Conservation (phyloP, 1,140 invertebrate genomes). For the Aphis gossypii region DNA sequence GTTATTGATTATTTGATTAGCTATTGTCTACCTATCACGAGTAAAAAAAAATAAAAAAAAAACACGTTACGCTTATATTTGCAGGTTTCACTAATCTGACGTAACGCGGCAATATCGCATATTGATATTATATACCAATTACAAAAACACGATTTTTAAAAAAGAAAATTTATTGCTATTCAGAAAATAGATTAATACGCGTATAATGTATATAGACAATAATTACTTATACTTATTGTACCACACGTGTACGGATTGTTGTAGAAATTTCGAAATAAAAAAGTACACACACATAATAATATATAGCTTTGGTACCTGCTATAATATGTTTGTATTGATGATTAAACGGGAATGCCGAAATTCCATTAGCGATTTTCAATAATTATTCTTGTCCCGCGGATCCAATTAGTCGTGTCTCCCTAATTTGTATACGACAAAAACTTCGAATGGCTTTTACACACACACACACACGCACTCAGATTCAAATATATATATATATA, state of each 20-base stretch:
- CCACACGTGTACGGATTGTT: neutral
- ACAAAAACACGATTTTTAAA: too few species aligned
- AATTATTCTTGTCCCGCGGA: slow-evolving; percentile 8
- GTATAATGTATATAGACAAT: too few species aligned
- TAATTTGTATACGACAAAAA: neutral
- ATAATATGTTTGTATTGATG: neutral
- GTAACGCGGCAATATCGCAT: too few species aligned
- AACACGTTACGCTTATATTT: too few species aligned
- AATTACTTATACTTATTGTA: neutral
- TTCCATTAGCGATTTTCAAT: neutral
- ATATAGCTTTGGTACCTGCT: neutral
- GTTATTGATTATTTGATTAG: neutral
- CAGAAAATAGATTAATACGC: neutral
- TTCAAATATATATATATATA: too few species aligned
- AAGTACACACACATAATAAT: neutral
- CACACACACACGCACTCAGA: neutral
- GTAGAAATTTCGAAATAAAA: neutral
- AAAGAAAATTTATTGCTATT: neutral
- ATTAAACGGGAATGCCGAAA: neutral
- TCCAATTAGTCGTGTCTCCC: neutral
- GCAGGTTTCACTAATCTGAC: too few species aligned
- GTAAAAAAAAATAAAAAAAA: too few species aligned
- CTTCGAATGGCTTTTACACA: neutral
- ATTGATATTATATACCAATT: neutral
- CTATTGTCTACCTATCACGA: too few species aligned